Conservation (phyloP, 2,888 invertebrate species). For the Aphodius granarius region DNA sequence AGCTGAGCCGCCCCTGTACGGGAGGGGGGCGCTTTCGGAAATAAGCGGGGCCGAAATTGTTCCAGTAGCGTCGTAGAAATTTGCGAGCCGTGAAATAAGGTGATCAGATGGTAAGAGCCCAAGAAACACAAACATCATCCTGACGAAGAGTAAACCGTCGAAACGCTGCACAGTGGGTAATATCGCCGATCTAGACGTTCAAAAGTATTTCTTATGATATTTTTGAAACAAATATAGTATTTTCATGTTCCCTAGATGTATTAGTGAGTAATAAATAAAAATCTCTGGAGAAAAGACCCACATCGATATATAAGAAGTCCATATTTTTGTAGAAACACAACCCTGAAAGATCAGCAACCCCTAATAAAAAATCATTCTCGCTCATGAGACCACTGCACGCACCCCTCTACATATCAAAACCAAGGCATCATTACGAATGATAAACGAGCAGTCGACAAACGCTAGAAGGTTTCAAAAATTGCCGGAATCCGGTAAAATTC, state of each 20-base stretch:
- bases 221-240: too few relatives aligned
- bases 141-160: constrained; percentile 5
- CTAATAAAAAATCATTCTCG: neutral
- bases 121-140: constrained; percentile 38
- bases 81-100: constrained; percentile 53
- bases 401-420: neutral
- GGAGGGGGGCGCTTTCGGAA: neutral
- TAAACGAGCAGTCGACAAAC: neutral
- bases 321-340: too few relatives aligned
- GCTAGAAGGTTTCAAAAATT: neutral
- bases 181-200: too few relatives aligned
- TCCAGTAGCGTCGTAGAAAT: constrained; percentile 33
- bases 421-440: neutral
- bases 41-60: constrained; percentile 38
- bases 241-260: too few relatives aligned
- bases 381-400: neutral
- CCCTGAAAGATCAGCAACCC: neutral
- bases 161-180: neutral
- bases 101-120: constrained; percentile 44
- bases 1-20: constrained; percentile 16
- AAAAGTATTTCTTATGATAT: too few relatives aligned
- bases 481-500: neutral
- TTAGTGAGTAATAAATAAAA: too few relatives aligned
- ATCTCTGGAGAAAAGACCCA: too few relatives aligned
- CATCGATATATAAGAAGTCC: too few relatives aligned